phyloP scores from a whole-genome alignment of 1,140 invertebrate genomes.

The Drosophila auraria region DNA sequence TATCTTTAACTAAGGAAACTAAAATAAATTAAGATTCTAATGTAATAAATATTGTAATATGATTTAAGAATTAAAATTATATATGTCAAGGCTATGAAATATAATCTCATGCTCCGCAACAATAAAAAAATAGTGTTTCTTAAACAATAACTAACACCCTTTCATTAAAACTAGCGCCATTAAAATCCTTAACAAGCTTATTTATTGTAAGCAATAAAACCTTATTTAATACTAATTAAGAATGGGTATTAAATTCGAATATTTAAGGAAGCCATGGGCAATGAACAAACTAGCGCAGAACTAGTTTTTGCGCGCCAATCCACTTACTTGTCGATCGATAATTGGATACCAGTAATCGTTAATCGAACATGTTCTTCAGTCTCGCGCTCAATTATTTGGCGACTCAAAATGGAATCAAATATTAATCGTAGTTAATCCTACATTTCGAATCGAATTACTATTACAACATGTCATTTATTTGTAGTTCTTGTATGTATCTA shows the following conservation, averaged over 20 bases:
- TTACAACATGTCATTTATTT: slow-evolving; percentile 56
- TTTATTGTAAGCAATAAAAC: slow-evolving; percentile 12
- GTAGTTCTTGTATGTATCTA: slow-evolving; percentile 45
- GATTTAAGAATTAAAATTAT: neutral
- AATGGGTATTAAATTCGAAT: neutral
- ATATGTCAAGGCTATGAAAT: neutral
- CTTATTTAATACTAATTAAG: neutral
- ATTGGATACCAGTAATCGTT: neutral
- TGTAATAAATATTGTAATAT: neutral
- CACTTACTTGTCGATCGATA: slow-evolving; percentile 1
- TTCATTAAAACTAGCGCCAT: neutral
- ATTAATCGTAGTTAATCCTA: neutral
- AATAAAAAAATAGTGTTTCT: neutral
- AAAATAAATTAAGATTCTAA: neutral
- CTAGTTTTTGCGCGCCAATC: neutral
- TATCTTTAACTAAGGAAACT: neutral
- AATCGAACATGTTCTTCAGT: slow-evolving; percentile 8
- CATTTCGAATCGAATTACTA: slow-evolving; percentile 40
- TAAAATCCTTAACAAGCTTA: slow-evolving; percentile 8
- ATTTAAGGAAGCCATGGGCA: neutral
- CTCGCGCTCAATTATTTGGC: neutral
- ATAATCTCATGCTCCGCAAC: neutral
- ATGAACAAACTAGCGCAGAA: neutral
- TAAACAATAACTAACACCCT: neutral
- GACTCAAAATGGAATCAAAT: neutral